These are phyloP conservation scores for Heliconius himera DNA, from an alignment of 1,140 invertebrate species.

Conservation along the genomic window DNA sequence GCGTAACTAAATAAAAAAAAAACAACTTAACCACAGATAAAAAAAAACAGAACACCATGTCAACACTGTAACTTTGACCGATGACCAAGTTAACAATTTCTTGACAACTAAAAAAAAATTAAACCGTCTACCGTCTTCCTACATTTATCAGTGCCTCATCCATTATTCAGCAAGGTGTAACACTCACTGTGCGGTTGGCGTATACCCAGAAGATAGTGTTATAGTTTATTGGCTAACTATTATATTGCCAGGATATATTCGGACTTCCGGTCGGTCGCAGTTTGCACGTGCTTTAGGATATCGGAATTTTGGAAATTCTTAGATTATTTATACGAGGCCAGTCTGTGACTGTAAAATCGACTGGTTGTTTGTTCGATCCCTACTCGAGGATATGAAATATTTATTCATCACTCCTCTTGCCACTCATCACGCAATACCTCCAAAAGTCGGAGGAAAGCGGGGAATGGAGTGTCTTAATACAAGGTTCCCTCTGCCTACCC, in stretches of 20 bases:
- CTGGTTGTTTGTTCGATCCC: too few relatives aligned
- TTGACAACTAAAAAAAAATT: constrained; percentile 20
- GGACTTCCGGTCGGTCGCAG: not conserved
- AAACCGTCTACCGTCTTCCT: constrained; percentile 22
- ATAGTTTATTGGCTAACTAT: constrained; percentile 32
- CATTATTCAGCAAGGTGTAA: constrained; percentile 49
- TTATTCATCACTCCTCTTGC: too few relatives aligned
- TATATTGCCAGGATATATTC: not conserved
- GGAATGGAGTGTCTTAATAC: too few relatives aligned
- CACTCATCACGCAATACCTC: too few relatives aligned
- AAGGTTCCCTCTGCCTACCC: too few relatives aligned
- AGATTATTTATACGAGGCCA: not conserved
- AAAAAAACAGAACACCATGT: constrained; percentile 1
- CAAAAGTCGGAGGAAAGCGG: too few relatives aligned
- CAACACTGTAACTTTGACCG: constrained; percentile 16
- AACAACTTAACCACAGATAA: not conserved
- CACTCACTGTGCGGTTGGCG: constrained; percentile 45
- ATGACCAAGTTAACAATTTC: constrained; percentile 15
- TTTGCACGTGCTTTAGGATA: not conserved
- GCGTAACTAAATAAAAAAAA: not conserved
- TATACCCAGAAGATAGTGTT: constrained; percentile 46
- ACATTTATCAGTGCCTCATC: constrained; percentile 44
- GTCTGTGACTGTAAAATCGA: too few relatives aligned
- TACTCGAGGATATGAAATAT: too few relatives aligned
- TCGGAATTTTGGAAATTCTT: not conserved